Base-by-base conservation (phyloP, 1,140 invertebrate genomes). In the Limonius californicus region DNA sequence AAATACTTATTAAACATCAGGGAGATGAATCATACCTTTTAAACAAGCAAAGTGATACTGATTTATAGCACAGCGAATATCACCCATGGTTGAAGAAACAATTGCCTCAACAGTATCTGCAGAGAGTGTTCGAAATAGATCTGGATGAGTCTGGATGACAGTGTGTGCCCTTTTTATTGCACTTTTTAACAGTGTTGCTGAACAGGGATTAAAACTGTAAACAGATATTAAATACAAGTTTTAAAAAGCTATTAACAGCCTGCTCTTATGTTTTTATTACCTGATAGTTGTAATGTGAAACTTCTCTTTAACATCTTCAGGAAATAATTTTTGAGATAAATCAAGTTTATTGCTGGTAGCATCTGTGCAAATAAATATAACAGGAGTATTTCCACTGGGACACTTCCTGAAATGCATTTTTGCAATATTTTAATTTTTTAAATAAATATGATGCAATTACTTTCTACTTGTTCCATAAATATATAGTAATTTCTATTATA, bases 311-410 rank as follows among this genome's bases (percentile, higher is more conserved):
- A 87, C 68, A 67, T 78, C 77, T 59, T 81, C 74, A 56, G 85
- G 78, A 75, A 91, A 90, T 16, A 91, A 72, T 62, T 81, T 84
- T 54, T 82, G 80, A 55, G 81, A 72, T 18, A 83, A 80, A 70
- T 85, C 85, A 19, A 86, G 75, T 32, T 75, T 79, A 27, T 82
- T 83, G 50, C 78, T 81, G 68, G 82, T 82, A 20, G 80, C 77
- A 69, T 90, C 88, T 16, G 87, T 85, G 68, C 83, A 85, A 61
- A 90, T 82, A 69, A 91, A 89, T 8, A 90, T 79, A 56, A 90
- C 73, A 12, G 88, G 87, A 50, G 84, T 84, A 71, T 80, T 85
- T n/a, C 83, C 85, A 63, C 82, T 80, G 54, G 76, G 79, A 68
- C 85, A 89, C 64, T 83, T 81, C 55, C 86, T 89, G 66, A 59